Percentiles rank a stretch among this genome's conserved stretches.
Evolutionary conservation across 1,140 invertebrate species (phyloP).

Genomic region (Samia ricini): DNA sequence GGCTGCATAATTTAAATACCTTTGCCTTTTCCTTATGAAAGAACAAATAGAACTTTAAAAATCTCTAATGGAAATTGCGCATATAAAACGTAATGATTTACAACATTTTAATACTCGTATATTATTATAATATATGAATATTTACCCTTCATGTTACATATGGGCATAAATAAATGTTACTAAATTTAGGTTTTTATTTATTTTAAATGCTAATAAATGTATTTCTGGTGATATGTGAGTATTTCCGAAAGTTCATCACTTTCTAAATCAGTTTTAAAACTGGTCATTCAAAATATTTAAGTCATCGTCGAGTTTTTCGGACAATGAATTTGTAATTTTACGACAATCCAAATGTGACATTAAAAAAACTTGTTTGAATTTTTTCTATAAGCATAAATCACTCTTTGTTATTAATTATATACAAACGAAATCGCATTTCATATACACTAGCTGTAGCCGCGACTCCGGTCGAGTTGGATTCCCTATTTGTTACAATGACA

Average conservation of each 20-base stretch:
- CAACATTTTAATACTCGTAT: too few species aligned
- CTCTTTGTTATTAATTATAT: not conserved
- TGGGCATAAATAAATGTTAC: not conserved
- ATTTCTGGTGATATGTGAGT: not conserved
- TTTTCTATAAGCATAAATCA: not conserved
- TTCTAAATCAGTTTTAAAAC: not conserved
- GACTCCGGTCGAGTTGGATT: too few species aligned
- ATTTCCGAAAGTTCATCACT: not conserved
- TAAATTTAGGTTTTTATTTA: not conserved
- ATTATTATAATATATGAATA: too few species aligned
- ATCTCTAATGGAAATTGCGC: too few species aligned
- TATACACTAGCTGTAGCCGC: too few species aligned
- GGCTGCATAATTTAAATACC: too few species aligned
- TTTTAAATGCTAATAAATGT: not conserved
- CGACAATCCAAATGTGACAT: not conserved
- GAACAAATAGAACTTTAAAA: too few species aligned
- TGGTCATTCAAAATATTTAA: not conserved
- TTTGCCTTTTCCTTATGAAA: too few species aligned
- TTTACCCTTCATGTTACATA: not conserved
- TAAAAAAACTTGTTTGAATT: not conserved
- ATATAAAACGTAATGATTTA: too few species aligned
- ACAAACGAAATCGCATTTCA: not conserved
- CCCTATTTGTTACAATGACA: too few species aligned
- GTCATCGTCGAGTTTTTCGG: not conserved
- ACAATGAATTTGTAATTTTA: not conserved